phyloP scores from a whole-genome alignment of 2,113 vertebrate genomes.

The Acanthisitta chloris region DNA sequence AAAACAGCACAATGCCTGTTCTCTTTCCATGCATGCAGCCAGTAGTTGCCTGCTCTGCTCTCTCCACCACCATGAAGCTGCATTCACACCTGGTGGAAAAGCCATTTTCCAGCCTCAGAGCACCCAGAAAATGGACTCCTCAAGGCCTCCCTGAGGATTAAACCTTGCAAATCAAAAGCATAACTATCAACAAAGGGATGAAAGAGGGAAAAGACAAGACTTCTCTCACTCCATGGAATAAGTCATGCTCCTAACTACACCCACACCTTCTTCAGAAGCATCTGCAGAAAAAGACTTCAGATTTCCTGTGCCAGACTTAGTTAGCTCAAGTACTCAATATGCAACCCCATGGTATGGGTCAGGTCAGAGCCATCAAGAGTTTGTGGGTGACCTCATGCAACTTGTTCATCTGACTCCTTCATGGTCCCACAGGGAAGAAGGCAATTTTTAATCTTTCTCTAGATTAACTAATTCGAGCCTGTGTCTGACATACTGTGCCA shows the following conservation, averaged over 20 bases:
- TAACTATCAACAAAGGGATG: neutral
- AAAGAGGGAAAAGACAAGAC: neutral
- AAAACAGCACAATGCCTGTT: neutral
- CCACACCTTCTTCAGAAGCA: neutral
- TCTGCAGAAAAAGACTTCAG: neutral
- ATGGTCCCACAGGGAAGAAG: neutral
- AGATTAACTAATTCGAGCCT: neutral
- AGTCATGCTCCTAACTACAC: neutral
- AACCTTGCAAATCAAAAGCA: neutral
- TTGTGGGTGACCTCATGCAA: neutral
- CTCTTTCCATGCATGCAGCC: accelerated
- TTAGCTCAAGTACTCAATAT: neutral
- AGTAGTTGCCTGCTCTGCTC: neutral
- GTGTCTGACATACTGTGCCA: neutral
- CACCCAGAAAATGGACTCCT: neutral
- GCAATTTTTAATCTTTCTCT: neutral
- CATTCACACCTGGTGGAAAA: neutral
- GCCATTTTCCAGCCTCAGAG: neutral
- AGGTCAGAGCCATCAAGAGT: neutral
- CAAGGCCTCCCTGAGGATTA: neutral
- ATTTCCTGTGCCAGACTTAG: neutral
- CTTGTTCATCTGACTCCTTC: neutral
- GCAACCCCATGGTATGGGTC: neutral
- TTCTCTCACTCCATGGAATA: neutral
- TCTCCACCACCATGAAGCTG: neutral